phyloP scores from a whole-genome alignment of 1,140 invertebrate species.

The Drosophila mauritiana region DNA sequence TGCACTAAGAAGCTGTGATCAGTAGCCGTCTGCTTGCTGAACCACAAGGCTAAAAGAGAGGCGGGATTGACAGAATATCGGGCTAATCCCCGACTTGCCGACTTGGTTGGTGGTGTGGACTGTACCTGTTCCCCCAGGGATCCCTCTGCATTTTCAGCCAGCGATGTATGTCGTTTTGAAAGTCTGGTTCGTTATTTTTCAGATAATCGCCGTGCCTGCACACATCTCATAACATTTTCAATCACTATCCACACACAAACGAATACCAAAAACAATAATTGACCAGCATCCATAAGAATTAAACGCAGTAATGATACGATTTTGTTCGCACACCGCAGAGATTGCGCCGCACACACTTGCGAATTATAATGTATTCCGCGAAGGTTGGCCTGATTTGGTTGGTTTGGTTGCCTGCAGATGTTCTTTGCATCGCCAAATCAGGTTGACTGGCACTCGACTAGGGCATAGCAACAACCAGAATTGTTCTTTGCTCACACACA shows the following conservation, averaged over 20 bases:
- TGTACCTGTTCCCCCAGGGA: slow-evolving; percentile 7
- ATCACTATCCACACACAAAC: slow-evolving; percentile 18
- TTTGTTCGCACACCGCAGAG: slow-evolving; percentile 9
- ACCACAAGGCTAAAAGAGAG: background rate
- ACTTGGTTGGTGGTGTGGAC: background rate
- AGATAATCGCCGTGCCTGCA: slow-evolving; percentile 78
- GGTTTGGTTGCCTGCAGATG: slow-evolving; percentile 13
- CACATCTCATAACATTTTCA: slow-evolving; percentile 68
- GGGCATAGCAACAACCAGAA: slow-evolving; percentile 39
- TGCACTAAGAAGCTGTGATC: background rate
- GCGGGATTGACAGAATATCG: background rate
- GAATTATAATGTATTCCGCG: slow-evolving; percentile 28
- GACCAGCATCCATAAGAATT: slow-evolving; percentile 65
- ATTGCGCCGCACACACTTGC: slow-evolving; percentile 15
- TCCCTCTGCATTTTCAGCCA: slow-evolving; percentile 20
- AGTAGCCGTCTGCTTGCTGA: background rate
- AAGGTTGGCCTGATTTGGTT: slow-evolving; percentile 20
- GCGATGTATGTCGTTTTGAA: slow-evolving; percentile 47
- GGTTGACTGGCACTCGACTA: slow-evolving; percentile 52
- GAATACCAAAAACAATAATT: slow-evolving; percentile 67
- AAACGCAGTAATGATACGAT: slow-evolving; percentile 10
- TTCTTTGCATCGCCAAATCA: slow-evolving; percentile 14
- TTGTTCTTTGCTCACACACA: slow-evolving; percentile 45
- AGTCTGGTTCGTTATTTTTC: slow-evolving; percentile 78
- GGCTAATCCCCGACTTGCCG: background rate